These are phyloP conservation scores for Rachycentron canadum DNA, from an alignment of 2,797 vertebrate genomes.

Conservation along the genomic window DNA sequence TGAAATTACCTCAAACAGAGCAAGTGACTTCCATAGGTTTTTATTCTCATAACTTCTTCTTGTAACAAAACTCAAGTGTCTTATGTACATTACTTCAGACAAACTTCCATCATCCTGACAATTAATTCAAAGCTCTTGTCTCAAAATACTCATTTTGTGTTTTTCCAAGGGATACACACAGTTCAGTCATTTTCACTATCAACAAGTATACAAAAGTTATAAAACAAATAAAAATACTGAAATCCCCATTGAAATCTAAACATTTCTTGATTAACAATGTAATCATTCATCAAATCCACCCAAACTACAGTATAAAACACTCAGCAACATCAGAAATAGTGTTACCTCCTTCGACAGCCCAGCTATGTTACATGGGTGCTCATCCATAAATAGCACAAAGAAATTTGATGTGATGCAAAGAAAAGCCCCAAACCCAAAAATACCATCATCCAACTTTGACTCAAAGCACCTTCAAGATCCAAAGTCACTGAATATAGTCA, in stretches of 20 bases:
- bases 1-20: neutral
- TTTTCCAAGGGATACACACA: conserved; percentile 23
- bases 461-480: conserved; percentile 48
- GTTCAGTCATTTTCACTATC: conserved; percentile 53
- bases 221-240: conserved; percentile 33
- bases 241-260: conserved; percentile 13
- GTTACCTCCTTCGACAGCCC: conserved; percentile 20
- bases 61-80: conserved; percentile 52
- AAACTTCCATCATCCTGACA: conserved; percentile 5
- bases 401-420: conserved; percentile 26
- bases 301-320: conserved; percentile 48
- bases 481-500: conserved; percentile 61
- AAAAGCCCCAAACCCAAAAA: conserved; percentile 30
- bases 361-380: conserved; percentile 11
- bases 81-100: conserved; percentile 58
- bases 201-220: conserved; percentile 56
- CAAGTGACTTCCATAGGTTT: conserved; percentile 24
- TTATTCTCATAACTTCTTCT: conserved; percentile 60
- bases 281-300: conserved; percentile 44
- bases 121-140: conserved; percentile 22
- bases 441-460: conserved; percentile 31
- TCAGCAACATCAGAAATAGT: conserved; percentile 17
- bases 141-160: conserved; percentile 22
- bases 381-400: conserved; percentile 18
- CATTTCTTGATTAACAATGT: conserved; percentile 2